phyloP scores from a whole-genome alignment of 2,113 vertebrate genomes.

The Aix galericulata region DNA sequence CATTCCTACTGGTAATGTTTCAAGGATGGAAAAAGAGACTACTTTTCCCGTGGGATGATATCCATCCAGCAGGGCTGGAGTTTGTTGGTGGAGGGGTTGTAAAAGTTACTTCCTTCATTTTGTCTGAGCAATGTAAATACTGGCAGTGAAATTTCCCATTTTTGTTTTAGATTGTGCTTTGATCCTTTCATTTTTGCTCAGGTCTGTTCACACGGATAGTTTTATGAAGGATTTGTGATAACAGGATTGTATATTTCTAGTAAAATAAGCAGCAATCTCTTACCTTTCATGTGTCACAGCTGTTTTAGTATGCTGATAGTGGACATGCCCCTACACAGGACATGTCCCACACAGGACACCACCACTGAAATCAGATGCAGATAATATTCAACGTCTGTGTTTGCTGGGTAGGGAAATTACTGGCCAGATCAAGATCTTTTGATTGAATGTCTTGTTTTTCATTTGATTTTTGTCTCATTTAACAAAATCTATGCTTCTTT shows the following conservation, averaged over 20 bases:
- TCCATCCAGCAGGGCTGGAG: not conserved
- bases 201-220: not conserved
- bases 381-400: not conserved
- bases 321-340: not conserved
- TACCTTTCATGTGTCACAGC: not conserved
- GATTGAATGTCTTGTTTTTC: not conserved
- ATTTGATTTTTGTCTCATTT: not conserved
- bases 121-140: not conserved
- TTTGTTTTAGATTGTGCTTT: not conserved
- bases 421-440: not conserved
- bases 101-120: not conserved
- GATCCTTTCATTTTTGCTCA: not conserved
- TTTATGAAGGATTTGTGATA: not conserved
- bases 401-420: not conserved
- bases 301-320: not conserved
- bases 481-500: not conserved
- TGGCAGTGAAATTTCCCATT: not conserved
- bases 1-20: not conserved
- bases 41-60: not conserved
- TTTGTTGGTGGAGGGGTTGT: not conserved
- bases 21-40: not conserved
- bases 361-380: fast-evolving
- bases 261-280: not conserved
- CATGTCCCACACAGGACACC: not conserved
- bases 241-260: not conserved